A percentile compares a stretch with the other conserved stretches of the same genome.
phyloP scores from a whole-genome alignment of 35 echinoderm and acorn worm species.

The Patiria miniata region DNA sequence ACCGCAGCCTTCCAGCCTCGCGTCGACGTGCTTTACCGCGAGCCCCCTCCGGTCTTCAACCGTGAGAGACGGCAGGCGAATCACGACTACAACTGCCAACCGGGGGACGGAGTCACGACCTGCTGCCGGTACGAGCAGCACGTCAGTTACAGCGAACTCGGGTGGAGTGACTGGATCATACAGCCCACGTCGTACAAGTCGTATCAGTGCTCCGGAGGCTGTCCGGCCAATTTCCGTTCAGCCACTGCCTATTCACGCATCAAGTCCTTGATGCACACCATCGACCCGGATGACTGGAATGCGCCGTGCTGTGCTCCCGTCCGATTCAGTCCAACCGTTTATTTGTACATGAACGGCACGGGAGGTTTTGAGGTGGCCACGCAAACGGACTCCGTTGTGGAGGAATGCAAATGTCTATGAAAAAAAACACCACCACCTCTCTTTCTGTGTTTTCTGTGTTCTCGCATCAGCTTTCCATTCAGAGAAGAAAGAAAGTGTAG shows the following conservation, averaged over 20 bases:
- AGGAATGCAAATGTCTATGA: constrained; percentile 8
- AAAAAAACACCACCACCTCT: not conserved
- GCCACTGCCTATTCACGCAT: not conserved
- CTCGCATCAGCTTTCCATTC: too few relatives aligned
- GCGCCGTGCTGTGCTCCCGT: not conserved
- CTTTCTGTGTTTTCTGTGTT: too few relatives aligned
- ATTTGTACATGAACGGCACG: not conserved
- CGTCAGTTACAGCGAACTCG: not conserved
- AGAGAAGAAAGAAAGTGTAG: too few relatives aligned
- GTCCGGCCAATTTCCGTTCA: not conserved
- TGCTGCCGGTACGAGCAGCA: constrained; percentile 1
- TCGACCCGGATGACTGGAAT: not conserved
- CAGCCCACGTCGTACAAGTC: not conserved
- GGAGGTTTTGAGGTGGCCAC: not conserved
- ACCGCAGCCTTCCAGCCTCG: not conserved
- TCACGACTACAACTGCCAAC: not conserved
- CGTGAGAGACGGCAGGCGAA: not conserved
- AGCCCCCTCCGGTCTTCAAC: not conserved
- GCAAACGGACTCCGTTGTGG: not conserved
- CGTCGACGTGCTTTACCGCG: not conserved
- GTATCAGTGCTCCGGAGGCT: not conserved
- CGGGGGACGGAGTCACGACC: not conserved
- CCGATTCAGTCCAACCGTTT: not conserved
- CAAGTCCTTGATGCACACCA: not conserved
- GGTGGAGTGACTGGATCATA: not conserved